Evolutionary conservation across 2,888 invertebrate species (phyloP).

Genomic region (Ophion ellenae): DNA sequence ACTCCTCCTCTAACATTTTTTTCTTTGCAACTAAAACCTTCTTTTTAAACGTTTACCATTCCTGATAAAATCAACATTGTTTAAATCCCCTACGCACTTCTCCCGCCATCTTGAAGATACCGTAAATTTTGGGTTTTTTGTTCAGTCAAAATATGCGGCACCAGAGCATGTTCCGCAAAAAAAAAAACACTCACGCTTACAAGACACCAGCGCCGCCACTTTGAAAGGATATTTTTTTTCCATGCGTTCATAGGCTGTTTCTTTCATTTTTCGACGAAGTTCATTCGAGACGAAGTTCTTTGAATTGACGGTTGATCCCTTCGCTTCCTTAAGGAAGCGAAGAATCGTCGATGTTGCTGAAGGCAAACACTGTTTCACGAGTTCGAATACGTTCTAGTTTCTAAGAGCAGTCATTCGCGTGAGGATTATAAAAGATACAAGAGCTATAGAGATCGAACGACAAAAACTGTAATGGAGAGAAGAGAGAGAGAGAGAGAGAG

Average conservation of each 20-base stretch:
- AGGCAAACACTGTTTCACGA: slow-evolving; percentile 17
- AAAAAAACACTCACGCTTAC: not conserved
- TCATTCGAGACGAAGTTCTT: not conserved
- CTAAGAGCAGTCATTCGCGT: slow-evolving; percentile 34
- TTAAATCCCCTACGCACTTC: not conserved
- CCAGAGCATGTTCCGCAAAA: not conserved
- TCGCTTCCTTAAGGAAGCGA: slow-evolving; percentile 15
- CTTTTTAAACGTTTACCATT: not conserved
- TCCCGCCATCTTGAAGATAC: not conserved
- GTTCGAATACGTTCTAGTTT: slow-evolving; percentile 49
- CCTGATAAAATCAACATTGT: not conserved
- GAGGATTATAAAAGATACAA: slow-evolving; percentile 33
- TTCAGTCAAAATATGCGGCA: not conserved
- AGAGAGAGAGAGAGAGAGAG: no score
- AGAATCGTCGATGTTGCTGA: slow-evolving; percentile 38
- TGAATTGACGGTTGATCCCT: no score
- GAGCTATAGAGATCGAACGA: slow-evolving; percentile 45
- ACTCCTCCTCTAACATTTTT: not conserved
- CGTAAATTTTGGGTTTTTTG: not conserved
- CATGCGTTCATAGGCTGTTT: not conserved
- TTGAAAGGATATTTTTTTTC: not conserved
- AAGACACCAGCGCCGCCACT: not conserved
- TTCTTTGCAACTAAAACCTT: not conserved
- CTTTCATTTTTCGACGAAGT: not conserved
- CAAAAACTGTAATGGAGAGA: no score